Conservation (phyloP, 2,113 vertebrate species). For the Gasterosteus nipponicus region DNA sequence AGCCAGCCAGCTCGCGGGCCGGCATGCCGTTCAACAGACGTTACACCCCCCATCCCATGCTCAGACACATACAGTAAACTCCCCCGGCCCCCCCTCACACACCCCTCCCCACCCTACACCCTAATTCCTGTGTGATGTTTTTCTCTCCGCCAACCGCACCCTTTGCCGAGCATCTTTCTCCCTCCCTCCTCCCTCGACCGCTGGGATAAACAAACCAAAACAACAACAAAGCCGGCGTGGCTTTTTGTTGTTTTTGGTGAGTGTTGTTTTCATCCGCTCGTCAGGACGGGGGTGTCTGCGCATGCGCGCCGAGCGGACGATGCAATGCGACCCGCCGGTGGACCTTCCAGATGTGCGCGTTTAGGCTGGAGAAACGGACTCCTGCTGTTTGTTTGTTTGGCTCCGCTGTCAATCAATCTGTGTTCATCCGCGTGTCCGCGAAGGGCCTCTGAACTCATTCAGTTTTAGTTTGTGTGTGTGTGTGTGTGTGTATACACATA, state of each 20-base stretch:
- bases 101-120: conserved; percentile 14
- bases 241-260: conserved; percentile 61
- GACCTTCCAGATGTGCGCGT: conserved; percentile 26
- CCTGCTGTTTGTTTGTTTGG: not conserved
- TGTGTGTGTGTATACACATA: conserved; percentile 8
- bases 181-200: conserved; percentile 49
- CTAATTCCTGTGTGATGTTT: conserved; percentile 74
- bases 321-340: conserved; percentile 9
- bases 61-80: conserved; percentile 32
- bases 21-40: conserved; percentile 65
- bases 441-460: conserved; percentile 43
- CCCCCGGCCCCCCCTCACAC: not conserved
- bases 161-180: conserved; percentile 24
- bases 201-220: conserved; percentile 51
- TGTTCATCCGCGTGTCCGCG: conserved; percentile 14
- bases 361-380: not conserved
- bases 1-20: conserved; percentile 70
- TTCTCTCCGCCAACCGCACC: conserved; percentile 70
- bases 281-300: conserved; percentile 3
- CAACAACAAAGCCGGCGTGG: conserved; percentile 73
- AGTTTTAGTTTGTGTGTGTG: not conserved
- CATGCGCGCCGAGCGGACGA: conserved; percentile 12
- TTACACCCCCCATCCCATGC: conserved; percentile 33
- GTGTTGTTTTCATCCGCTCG: conserved; percentile 15
- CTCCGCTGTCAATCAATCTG: not conserved